Percentiles rank a stretch among this genome's conserved stretches.
Evolutionary conservation across 2,113 vertebrate species (phyloP).

Genomic region (Himantopus leucocephalus): DNA sequence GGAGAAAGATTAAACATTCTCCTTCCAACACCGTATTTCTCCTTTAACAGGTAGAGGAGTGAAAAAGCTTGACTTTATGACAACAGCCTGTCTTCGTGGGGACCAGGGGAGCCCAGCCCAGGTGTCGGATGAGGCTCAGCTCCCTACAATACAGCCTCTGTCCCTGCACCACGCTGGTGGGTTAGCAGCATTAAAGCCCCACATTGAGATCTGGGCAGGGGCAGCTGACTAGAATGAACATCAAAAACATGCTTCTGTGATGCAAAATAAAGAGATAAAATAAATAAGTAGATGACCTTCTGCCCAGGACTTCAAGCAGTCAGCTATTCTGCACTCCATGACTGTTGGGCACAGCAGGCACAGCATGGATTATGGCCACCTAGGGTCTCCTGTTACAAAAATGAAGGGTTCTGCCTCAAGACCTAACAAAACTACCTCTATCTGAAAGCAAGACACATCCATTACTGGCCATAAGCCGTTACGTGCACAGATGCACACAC

Average conservation of each 20-base stretch:
- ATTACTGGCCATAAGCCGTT: not conserved
- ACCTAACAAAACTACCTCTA: not conserved
- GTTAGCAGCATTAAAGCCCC: not conserved
- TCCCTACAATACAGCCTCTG: not conserved
- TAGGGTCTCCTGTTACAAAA: not conserved
- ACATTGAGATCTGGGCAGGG: not conserved
- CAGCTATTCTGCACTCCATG: not conserved
- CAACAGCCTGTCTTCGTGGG: not conserved
- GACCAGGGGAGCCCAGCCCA: not conserved
- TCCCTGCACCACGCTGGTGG: accelerated
- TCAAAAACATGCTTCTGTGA: not conserved
- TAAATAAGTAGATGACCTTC: not conserved
- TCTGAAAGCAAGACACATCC: not conserved
- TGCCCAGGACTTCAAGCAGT: not conserved
- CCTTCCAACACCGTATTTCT: not conserved
- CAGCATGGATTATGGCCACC: not conserved
- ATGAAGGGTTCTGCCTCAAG: not conserved
- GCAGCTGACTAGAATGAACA: not conserved
- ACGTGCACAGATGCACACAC: not conserved
- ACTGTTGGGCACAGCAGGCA: not conserved
- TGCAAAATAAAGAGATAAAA: not conserved
- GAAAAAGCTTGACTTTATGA: not conserved
- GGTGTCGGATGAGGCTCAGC: not conserved
- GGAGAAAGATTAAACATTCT: not conserved
- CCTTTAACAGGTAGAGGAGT: not conserved